phyloP scores from a whole-genome alignment of 2,797 vertebrate species.

The Ambastaia sidthimunki region DNA sequence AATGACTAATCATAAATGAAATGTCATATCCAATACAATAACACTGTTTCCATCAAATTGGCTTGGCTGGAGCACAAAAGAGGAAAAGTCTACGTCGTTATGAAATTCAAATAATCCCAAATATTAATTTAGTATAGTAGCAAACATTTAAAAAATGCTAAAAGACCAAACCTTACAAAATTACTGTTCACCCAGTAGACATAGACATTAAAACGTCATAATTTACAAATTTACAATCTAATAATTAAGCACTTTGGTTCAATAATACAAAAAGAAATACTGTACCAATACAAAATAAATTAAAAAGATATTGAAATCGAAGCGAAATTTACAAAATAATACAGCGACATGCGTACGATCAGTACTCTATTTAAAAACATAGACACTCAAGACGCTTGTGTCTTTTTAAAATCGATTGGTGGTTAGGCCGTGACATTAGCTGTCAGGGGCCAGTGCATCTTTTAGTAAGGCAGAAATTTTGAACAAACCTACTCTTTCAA shows the following conservation, averaged over 20 bases:
- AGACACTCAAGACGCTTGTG: slow-evolving; percentile 60
- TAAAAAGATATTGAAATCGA: slow-evolving; percentile 72
- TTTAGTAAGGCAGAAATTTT: slow-evolving; percentile 63
- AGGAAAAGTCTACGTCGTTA: slow-evolving; percentile 73
- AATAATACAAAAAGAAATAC: slow-evolving; percentile 75
- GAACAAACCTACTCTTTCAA: slow-evolving; percentile 66
- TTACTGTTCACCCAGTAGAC: slow-evolving; percentile 68
- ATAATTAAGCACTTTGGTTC: slow-evolving; percentile 84
- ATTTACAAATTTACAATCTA: slow-evolving; percentile 81
- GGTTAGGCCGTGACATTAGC: slow-evolving; percentile 59
- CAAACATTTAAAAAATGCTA: slow-evolving; percentile 72
- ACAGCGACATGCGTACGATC: slow-evolving; percentile 70
- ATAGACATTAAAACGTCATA: slow-evolving; percentile 75
- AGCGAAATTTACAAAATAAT: slow-evolving; percentile 75
- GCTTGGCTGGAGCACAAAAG: slow-evolving; percentile 68
- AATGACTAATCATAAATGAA: slow-evolving; percentile 73
- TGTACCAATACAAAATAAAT: slow-evolving; percentile 80
- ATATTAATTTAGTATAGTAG: slow-evolving; percentile 72
- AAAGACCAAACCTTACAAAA: slow-evolving; percentile 72
- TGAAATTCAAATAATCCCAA: slow-evolving; percentile 73
- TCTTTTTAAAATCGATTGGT: slow-evolving; percentile 55
- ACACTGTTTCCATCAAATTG: slow-evolving; percentile 68
- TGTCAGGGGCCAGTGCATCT: slow-evolving; percentile 62
- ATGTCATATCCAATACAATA: slow-evolving; percentile 76
- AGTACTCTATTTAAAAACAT: slow-evolving; percentile 54